These are phyloP conservation scores for pig (Sus scrofa) DNA, from an alignment of 2,113 vertebrate genomes.

Conservation along the genomic window T2T-Sscrofa CM000816.6:74980501-74981000, in stretches of 20 bases:
- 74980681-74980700: neutral
- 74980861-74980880: conserved; percentile 61
- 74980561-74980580: neutral
- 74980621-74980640: neutral
- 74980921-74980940: conserved; percentile 32
- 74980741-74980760: neutral
- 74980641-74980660: neutral
- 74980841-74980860: conserved; percentile 43
- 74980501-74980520: neutral
- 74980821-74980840: neutral
- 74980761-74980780: neutral
- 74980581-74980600: neutral
- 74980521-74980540: neutral
- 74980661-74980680: neutral
- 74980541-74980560: neutral
- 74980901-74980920: conserved; percentile 55
- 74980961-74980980: neutral
- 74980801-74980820: neutral
- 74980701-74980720: neutral
- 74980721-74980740: neutral
- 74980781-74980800: neutral
- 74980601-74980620: neutral
- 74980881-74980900: conserved; percentile 38
- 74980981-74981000: neutral
- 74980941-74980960: conserved; percentile 58